Percentiles rank a stretch among this genome's conserved stretches.
These are phyloP conservation scores for Sebastes trivittatus DNA, from an alignment of 2,797 vertebrate species.

Conservation along the genomic window DNA sequence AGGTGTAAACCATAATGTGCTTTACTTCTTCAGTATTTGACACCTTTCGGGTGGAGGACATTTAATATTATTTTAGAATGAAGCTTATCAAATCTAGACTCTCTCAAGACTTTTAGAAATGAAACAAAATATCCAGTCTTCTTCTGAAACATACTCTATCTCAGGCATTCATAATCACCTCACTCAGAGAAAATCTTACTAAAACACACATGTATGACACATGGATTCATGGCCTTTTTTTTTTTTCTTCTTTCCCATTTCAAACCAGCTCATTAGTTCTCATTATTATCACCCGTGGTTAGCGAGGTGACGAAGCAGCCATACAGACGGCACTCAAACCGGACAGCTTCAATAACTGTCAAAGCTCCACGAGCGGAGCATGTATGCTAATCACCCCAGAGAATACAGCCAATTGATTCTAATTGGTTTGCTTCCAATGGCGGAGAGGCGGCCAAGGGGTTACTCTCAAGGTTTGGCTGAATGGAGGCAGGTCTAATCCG, in stretches of 20 bases:
- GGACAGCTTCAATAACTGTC: slow-evolving; percentile 72
- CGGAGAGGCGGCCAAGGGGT: slow-evolving; percentile 56
- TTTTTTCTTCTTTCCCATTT: slow-evolving; percentile 14
- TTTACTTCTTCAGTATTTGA: not conserved
- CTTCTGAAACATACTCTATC: not conserved
- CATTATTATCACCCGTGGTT: slow-evolving; percentile 56
- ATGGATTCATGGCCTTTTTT: not conserved
- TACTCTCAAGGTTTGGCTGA: slow-evolving; percentile 62
- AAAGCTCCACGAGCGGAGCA: slow-evolving; percentile 62
- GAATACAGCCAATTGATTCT: slow-evolving; percentile 77
- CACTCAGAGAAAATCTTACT: not conserved
- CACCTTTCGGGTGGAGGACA: not conserved
- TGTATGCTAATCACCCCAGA: slow-evolving; percentile 77
- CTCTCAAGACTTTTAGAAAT: not conserved
- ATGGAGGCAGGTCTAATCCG: slow-evolving; percentile 69
- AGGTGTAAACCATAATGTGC: not conserved
- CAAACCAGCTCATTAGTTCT: slow-evolving; percentile 63
- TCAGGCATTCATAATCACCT: not conserved
- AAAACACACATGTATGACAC: slow-evolving; percentile 24
- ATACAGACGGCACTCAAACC: slow-evolving; percentile 50
- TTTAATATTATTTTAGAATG: not conserved
- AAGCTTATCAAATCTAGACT: not conserved
- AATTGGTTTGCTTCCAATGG: slow-evolving; percentile 75
- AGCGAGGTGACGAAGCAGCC: slow-evolving; percentile 52
- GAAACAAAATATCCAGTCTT: not conserved